Evolutionary conservation across 2,797 vertebrate genomes (phyloP).

Genomic region (Lepilemur ruficaudatus): DNA sequence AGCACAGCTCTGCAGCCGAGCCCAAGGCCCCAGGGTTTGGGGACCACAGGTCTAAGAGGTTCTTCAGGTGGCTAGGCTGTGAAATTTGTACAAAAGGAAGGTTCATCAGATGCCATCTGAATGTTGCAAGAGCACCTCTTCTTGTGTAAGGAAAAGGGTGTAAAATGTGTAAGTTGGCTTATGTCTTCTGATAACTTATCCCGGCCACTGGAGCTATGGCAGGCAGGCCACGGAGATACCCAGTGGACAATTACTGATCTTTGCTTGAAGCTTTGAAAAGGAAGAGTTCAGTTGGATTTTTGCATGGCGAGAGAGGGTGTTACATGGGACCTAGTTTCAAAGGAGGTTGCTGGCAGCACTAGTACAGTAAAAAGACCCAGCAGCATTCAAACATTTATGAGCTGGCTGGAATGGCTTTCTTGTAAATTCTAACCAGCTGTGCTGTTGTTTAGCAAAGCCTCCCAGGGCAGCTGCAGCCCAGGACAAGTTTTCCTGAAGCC

Average conservation of each 20-base stretch:
- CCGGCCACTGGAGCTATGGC: neutral
- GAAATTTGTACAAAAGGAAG: neutral
- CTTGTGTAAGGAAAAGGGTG: neutral
- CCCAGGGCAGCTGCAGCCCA: neutral
- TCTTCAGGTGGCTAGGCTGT: neutral
- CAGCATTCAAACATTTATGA: neutral
- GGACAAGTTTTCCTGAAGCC: neutral
- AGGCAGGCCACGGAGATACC: neutral
- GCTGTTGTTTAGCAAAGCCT: neutral
- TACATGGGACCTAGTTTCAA: neutral
- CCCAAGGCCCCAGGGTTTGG: no score
- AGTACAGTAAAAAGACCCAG: neutral
- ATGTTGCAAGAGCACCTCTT: neutral
- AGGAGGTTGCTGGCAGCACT: neutral
- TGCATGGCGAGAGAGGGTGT: neutral
- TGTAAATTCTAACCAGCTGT: neutral
- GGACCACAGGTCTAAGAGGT: neutral
- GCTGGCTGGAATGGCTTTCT: neutral
- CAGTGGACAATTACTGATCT: neutral
- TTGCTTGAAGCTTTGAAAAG: constrained; percentile 6
- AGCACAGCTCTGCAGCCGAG: no score
- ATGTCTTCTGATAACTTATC: neutral
- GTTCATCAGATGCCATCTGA: neutral
- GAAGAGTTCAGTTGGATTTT: neutral
- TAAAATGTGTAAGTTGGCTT: neutral